Base-by-base conservation (phyloP, 2,888 invertebrate genomes). In the Eugnorisma glareosa region DNA sequence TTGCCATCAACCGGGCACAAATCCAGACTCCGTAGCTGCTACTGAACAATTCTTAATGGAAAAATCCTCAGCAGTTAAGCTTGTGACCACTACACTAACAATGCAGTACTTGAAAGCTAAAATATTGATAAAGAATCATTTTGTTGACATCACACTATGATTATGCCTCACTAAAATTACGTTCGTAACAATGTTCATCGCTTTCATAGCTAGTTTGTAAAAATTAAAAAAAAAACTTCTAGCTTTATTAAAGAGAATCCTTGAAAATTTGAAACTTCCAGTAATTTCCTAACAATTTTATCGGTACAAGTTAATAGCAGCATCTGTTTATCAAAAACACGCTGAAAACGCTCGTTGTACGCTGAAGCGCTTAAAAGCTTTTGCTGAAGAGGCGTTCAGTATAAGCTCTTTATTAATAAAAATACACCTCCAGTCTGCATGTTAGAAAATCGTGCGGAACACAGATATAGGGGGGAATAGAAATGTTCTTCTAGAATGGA, bases 401-500 rank as follows among this genome's bases (percentile, higher is more conserved):
- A 90, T 93, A 92, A 94, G 93, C 94, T 91, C 91, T 94, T 95
- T 95, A 94, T 94, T 95, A 94, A 94, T 94, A 95, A 95, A 95
- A 95, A 94, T 94, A 95, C 89, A 94, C 93, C 91, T 91, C 86
- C 87, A 89, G 91, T 90, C 90, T 92, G 90, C 92, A 92, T 92
- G 89, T 91, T 88, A 89, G 82, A 80, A 89, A 88, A 88, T 82
- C 86, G 81, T 78, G 35, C 13, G 77, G 48, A 63, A 84, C 88
- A 73, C 35, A 57, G 83, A 89, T 72, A 28, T 86, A 75, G 13
- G 21, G 8, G 8, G 0, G 0, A 59, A 89, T 88, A 67, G 90
- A 91, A 11, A 40, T 11, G 40, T n/a, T n/a, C n/a, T n/a, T n/a
- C n/a, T n/a, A n/a, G n/a, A n/a, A 0, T 11, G 11, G 11, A 40